A percentile compares a stretch with the other conserved stretches of the same genome.
These are phyloP conservation scores for Acrocyrtus sp. DNA, from an alignment of 2,888 invertebrate species.

Conservation along the genomic window DNA sequence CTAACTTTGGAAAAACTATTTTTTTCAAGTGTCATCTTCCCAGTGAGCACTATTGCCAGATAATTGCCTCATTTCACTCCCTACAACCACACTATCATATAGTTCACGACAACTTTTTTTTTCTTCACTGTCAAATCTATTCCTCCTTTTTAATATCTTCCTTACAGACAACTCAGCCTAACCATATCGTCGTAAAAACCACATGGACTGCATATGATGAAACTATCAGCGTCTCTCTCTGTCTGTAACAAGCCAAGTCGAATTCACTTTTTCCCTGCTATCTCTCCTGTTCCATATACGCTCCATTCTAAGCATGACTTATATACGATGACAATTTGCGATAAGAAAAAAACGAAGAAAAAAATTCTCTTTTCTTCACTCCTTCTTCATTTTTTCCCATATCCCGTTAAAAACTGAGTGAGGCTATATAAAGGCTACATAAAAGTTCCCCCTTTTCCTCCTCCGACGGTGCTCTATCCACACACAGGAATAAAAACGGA, in stretches of 20 bases:
- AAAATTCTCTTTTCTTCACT: too few species aligned
- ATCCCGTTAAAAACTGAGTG: not conserved
- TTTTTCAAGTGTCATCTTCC: too few species aligned
- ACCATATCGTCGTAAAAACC: not conserved
- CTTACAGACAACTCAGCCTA: not conserved
- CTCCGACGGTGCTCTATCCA: not conserved
- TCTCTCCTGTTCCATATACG: not conserved
- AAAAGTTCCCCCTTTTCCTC: too few species aligned
- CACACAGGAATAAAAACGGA: not conserved
- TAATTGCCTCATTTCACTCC: not conserved
- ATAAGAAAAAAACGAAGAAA: too few species aligned
- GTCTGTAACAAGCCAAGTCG: not conserved
- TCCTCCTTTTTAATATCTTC: too few species aligned
- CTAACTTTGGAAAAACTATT: conserved; percentile 10
- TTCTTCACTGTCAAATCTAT: not conserved
- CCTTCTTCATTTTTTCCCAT: not conserved
- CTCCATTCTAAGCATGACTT: not conserved
- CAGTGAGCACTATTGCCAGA: not conserved
- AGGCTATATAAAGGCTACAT: not conserved
- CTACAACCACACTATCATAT: conserved; percentile 1
- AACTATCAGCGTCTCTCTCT: not conserved
- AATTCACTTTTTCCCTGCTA: not conserved
- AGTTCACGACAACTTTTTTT: not conserved
- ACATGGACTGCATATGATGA: not conserved
- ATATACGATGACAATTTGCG: not conserved